Base-by-base conservation (phyloP, 2,888 invertebrate species). In the Mimas tiliae region DNA sequence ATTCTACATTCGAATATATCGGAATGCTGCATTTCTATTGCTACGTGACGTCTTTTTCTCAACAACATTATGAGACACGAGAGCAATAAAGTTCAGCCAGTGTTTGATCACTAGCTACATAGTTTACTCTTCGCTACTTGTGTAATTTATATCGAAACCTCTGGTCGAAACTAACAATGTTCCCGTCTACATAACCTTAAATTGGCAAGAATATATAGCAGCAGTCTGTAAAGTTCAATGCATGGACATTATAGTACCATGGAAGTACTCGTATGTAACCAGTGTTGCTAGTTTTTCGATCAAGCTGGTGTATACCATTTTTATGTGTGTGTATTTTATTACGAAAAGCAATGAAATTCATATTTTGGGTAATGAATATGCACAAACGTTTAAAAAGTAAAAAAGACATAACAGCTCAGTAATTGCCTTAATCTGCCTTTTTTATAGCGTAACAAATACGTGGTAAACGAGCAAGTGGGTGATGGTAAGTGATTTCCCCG, bases 211-310 rank as follows among this genome's bases (percentile, higher is more conserved):
- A 38, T 58, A 58, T 12, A 42, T 7, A 6, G 7, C 8, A 33
- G 50, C 50, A 50, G 19, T 52, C 38, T 34, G 34, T 58, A 58
- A 58, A 42, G 42, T 58, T 58, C 1, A 42, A 19, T 42, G 38
- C 38, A 58, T 52, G 14, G 38, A 58, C 58, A 58, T 38, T 42
- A 12, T 19, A 38, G 51, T 27, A 27, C 27, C 4, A 27, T 27
- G 4, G 4, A 27, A n/a, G n/a, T n/a, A n/a, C n/a, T n/a, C n/a
- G 27, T 27, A 27, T 27, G 27, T 27, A 27, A 27, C 4, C 27
- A 27, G 27, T 27, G 27, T 27, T 27, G 27, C 27, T 3, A 27
- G 1, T 27, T 27, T 27, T 27, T 27, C 27, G 27, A 27, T 27
- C 27, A 3, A 27, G 27, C 27, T 27, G 2, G 27, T 27, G 27